Evolutionary conservation across 2,888 invertebrate species (phyloP).

Genomic region (Drosophila dives): DNA sequence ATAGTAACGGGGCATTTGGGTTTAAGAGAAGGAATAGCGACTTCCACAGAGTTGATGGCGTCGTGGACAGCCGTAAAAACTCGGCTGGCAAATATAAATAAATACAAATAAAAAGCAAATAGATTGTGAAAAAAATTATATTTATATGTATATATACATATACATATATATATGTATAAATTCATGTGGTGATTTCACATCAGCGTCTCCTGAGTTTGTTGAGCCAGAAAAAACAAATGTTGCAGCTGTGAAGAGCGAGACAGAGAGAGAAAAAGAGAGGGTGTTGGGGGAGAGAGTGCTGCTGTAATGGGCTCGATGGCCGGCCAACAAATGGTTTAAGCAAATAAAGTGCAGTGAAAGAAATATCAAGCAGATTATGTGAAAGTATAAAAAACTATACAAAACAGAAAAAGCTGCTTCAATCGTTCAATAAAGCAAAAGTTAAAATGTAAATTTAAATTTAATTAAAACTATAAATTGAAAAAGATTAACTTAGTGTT

Average conservation of each 20-base stretch:
- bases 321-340: constrained; percentile 55
- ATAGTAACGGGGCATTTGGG: constrained; percentile 49
- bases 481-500: neutral
- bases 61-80: constrained; percentile 63
- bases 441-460: no score
- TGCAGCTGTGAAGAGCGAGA: constrained; percentile 37
- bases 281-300: neutral
- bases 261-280: neutral
- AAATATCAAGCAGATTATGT: constrained; percentile 16
- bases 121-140: constrained; percentile 60
- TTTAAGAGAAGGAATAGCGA: neutral
- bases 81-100: constrained; percentile 68
- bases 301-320: constrained; percentile 40
- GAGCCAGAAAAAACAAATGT: constrained; percentile 61
- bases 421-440: no score
- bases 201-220: constrained; percentile 46
- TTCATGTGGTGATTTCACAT: constrained; percentile 58
- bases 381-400: neutral
- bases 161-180: constrained; percentile 7
- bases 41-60: constrained; percentile 31
- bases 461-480: neutral
- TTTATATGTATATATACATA: neutral
- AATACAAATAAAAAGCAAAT: constrained; percentile 69
- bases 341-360: constrained; percentile 51
- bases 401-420: no score